Evolutionary conservation across 2,113 vertebrate genomes (phyloP).

Genomic region (Embiotoca jacksoni): DNA sequence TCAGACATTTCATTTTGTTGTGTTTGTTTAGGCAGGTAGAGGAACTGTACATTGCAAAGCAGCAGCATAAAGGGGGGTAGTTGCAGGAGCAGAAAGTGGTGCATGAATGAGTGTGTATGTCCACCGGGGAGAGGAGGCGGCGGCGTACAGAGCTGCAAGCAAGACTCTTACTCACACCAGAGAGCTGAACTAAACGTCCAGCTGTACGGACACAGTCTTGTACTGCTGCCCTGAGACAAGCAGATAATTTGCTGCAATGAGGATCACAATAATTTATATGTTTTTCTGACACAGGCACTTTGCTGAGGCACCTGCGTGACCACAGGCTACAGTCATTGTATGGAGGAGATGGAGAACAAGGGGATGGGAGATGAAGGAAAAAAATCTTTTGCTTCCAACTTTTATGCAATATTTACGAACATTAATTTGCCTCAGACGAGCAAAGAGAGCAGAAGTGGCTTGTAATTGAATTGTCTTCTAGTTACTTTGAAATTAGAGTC

Average conservation of each 20-base stretch:
- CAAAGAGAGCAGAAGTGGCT: constrained; percentile 5
- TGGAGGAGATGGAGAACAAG: not conserved
- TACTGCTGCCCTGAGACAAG: constrained; percentile 27
- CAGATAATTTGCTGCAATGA: constrained; percentile 17
- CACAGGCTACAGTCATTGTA: not conserved
- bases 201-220: not conserved
- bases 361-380: not conserved
- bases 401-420: constrained; percentile 28
- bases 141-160: too few species aligned
- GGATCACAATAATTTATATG: not conserved
- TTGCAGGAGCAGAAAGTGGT: constrained; percentile 9
- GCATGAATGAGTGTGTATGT: constrained; percentile 6
- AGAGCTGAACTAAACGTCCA: constrained; percentile 18
- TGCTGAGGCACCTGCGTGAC: not conserved
- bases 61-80: not conserved
- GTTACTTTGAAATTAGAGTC: constrained; percentile 47
- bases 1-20: not conserved
- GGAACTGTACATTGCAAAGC: too few species aligned
- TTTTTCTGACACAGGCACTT: constrained; percentile 29
- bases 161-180: not conserved
- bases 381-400: constrained; percentile 15
- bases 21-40: too few species aligned
- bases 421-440: constrained; percentile 28
- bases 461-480: constrained; percentile 30
- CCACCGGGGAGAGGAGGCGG: not conserved